Evolutionary conservation across 1,140 invertebrate genomes (phyloP).

Genomic region (Saccostrea echinata): DNA sequence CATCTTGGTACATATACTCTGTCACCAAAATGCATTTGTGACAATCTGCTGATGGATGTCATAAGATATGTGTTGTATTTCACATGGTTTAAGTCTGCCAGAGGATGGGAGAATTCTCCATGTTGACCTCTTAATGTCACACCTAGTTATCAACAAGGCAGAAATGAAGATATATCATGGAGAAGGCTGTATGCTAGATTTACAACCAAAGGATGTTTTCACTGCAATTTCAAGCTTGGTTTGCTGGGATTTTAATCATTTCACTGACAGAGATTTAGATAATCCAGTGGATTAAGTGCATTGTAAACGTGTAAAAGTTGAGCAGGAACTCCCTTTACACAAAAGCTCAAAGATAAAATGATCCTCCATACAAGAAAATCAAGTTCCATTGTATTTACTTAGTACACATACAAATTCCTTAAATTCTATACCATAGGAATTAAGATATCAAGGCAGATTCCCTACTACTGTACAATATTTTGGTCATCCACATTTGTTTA

Average conservation of each 20-base stretch:
- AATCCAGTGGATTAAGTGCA: constrained; percentile 25
- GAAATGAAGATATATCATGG: background rate
- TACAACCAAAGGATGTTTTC: background rate
- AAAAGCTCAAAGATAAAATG: background rate
- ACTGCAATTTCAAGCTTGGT: constrained; percentile 12
- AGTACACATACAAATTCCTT: too few species aligned
- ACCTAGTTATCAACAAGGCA: constrained; percentile 20
- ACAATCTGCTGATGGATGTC: background rate
- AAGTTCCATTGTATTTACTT: too few species aligned
- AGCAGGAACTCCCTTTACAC: background rate
- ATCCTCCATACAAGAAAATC: background rate
- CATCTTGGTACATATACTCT: background rate
- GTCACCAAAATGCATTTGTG: background rate
- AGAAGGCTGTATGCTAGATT: background rate
- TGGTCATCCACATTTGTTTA: too few species aligned
- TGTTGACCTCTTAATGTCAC: background rate
- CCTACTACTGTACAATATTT: too few species aligned
- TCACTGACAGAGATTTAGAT: constrained; percentile 13
- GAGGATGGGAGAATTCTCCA: background rate
- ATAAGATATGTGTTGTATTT: background rate
- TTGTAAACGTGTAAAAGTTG: constrained; percentile 29
- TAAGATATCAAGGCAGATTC: too few species aligned
- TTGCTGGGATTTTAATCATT: background rate
- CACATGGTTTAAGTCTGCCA: background rate
- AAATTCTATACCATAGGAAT: too few species aligned